Conservation (phyloP, 2,113 vertebrate species). For the Camarhynchus parvulus region DNA sequence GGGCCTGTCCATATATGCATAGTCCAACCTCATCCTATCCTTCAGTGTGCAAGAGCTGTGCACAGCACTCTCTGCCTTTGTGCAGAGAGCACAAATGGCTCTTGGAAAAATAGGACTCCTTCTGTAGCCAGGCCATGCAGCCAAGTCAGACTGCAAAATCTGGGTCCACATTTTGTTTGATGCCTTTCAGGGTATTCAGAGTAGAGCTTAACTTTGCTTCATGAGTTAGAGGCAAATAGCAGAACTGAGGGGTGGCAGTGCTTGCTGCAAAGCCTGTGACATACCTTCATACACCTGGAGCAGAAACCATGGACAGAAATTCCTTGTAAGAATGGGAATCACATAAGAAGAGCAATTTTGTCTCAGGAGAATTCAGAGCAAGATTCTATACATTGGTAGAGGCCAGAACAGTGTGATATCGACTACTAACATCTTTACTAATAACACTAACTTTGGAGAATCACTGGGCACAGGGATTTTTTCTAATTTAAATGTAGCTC, state of each 20-base stretch:
- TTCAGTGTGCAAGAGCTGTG: neutral
- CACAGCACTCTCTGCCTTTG: neutral
- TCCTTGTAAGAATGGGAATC: neutral
- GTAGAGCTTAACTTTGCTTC: neutral
- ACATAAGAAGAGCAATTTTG: neutral
- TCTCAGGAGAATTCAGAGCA: neutral
- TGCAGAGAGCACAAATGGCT: neutral
- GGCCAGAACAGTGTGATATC: neutral
- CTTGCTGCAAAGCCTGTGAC: neutral
- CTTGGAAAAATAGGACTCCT: neutral
- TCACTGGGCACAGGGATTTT: neutral
- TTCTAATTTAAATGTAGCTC: slow-evolving; percentile 37
- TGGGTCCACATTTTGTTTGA: neutral
- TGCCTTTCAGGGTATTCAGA: neutral
- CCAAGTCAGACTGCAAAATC: neutral
- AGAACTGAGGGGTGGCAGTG: neutral
- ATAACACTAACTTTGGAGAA: slow-evolving; percentile 24
- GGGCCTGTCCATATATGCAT: neutral
- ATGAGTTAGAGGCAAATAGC: neutral
- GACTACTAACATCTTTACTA: neutral
- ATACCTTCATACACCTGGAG: neutral
- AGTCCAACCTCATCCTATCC: neutral
- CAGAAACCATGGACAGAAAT: neutral
- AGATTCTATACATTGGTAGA: neutral
- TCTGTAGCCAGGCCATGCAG: neutral